A percentile compares a stretch with the other conserved stretches of the same genome.
Conservation (phyloP, 2,113 vertebrate species). For the Columba janthina region DNA sequence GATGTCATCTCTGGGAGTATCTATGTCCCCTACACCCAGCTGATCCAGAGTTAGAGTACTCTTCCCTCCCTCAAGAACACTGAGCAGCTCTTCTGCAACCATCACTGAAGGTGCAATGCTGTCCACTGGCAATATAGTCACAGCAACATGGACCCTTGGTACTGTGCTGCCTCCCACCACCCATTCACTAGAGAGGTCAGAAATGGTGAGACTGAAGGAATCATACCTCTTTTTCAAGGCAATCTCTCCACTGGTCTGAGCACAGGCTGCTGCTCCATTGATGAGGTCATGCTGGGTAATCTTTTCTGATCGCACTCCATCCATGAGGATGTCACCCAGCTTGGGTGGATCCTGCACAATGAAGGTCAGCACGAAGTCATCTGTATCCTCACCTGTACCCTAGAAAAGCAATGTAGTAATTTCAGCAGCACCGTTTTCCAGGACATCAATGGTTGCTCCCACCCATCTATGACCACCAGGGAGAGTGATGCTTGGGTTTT, state of each 20-base stretch:
- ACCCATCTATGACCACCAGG: background rate
- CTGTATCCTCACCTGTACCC: constrained; percentile 49
- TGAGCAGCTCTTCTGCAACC: constrained; percentile 69
- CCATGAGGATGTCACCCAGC: constrained; percentile 55
- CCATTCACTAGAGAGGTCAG: constrained; percentile 46
- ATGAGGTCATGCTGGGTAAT: constrained; percentile 72
- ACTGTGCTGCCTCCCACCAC: constrained; percentile 48
- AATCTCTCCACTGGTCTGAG: constrained; percentile 69
- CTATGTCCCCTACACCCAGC: constrained; percentile 56
- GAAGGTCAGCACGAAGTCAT: constrained; percentile 58
- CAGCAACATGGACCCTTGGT: constrained; percentile 51
- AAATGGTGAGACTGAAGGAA: constrained; percentile 67
- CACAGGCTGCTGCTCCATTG: constrained; percentile 52
- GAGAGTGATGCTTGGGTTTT: constrained; percentile 37
- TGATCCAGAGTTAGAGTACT: constrained; percentile 72
- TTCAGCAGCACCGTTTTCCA: constrained; percentile 63
- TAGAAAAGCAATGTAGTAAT: constrained; percentile 54
- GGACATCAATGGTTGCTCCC: constrained; percentile 57
- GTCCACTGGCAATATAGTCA: constrained; percentile 68
- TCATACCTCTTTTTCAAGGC: constrained; percentile 61
- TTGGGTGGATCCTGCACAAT: constrained; percentile 64
- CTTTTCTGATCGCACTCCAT: constrained; percentile 33
- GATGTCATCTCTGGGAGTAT: constrained; percentile 66
- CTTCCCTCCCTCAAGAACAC: constrained; percentile 82
- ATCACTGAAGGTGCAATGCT: constrained; percentile 76